Evolutionary conservation across 2,797 vertebrate species (phyloP), one percentile per base, ranked within the genome.

Genomic region (Anisognathus igniventris): DNA sequence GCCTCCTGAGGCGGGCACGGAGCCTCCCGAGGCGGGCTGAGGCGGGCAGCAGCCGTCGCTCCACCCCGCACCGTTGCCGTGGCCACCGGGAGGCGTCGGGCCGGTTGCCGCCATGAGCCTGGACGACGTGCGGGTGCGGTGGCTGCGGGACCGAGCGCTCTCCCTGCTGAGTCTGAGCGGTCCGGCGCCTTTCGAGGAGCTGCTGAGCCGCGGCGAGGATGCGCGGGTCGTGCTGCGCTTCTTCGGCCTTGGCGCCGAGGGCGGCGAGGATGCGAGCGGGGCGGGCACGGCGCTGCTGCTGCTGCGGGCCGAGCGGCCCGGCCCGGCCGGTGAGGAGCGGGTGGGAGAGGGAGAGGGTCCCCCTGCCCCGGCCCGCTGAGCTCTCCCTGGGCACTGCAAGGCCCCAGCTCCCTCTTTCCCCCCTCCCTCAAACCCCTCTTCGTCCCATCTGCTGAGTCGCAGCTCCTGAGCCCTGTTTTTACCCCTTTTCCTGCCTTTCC

Each of bases 81-180:
- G 75, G n/a, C 22, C 51, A 82, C 94, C 83, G 77, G 7, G 40
- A 64, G 64, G 95, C 90, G 86, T 92, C 68, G 57, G 44, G 33
- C 23, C 25, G 9, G 3, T 25, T 1, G 66, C 28, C 20, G 85
- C 92, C 71, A 98, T 99, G 98, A 91, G 94, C 22, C 93, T 98
- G 95, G 97, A 97, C 81, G 99, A 99, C 81, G 96, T 98, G 68
- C 98, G 99, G n/a, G 91, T 99, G 92, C 98, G 97, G 93, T 99
- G 99, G 99, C 95, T 99, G 66, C 97, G 98, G 80, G 97, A 98
- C 78, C 97, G 97, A 12, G 97, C 98, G 4, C 98, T 96, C 37
- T 65, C 86, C 6, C 93, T 95, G 14, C 98, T 99, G 51, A 75
- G 90, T 65, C 68, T 99, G 40, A 67, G 51, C 0, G 97, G 97